phyloP scores from a whole-genome alignment of 2,888 invertebrate species.

The Tetheella fluctuosa region DNA sequence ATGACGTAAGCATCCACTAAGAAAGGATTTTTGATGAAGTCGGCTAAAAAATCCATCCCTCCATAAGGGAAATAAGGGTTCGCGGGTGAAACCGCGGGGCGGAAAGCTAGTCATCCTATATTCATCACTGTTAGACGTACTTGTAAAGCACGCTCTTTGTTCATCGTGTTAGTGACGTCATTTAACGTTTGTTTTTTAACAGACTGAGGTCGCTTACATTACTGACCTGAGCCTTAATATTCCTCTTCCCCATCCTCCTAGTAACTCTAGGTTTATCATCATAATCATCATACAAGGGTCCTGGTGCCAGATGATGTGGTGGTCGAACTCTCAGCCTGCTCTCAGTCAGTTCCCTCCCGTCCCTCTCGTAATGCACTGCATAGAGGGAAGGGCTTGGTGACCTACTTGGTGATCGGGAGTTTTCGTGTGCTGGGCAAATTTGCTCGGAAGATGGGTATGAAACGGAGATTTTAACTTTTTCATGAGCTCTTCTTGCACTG shows the following conservation, averaged over 20 bases:
- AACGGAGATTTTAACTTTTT: conserved; percentile 93
- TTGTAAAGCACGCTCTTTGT: too few relatives aligned
- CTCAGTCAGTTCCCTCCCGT: conserved; percentile 86
- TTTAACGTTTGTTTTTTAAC: too few relatives aligned
- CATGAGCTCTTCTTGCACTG: conserved; percentile 86
- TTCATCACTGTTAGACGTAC: too few relatives aligned
- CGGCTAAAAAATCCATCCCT: too few relatives aligned
- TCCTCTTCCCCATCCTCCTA: conserved; percentile 93
- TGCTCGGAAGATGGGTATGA: conserved; percentile 93
- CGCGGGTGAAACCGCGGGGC: too few relatives aligned
- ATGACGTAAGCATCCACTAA: too few relatives aligned
- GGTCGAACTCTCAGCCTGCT: conserved; percentile 85
- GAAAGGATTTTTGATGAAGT: too few relatives aligned
- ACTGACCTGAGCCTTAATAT: conserved; percentile 94
- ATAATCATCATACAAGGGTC: conserved; percentile 73
- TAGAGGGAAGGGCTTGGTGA: conserved; percentile 81
- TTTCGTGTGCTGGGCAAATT: conserved; percentile 75
- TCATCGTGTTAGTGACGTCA: too few relatives aligned
- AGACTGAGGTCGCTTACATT: too few relatives aligned
- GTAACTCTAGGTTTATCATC: conserved; percentile 81
- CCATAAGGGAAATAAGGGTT: too few relatives aligned
- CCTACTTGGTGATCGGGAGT: conserved; percentile 68
- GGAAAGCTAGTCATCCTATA: too few relatives aligned
- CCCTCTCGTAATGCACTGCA: conserved; percentile 88
- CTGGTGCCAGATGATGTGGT: conserved; percentile 74